Conservation (phyloP, 53 echinoderm and acorn worm species). For the Apostichopus leukothele region DNA sequence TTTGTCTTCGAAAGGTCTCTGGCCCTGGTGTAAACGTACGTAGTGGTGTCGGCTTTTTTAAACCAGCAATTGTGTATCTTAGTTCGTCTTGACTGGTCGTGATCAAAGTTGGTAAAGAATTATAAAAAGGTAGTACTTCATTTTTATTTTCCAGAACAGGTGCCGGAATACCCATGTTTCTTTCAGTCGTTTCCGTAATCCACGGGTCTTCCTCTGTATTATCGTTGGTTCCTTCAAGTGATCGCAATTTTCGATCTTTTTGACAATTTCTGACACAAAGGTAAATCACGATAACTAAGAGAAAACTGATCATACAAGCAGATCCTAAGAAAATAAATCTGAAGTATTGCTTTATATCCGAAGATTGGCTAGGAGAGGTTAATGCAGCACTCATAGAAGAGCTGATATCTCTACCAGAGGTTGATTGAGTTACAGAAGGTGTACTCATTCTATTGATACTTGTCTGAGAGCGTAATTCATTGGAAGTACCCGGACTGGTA, state of each 20-base stretch:
- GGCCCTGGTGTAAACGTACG: conserved; percentile 12
- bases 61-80: not conserved
- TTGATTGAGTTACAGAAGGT: no score
- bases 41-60: not conserved
- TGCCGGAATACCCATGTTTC: not conserved
- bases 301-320: not conserved
- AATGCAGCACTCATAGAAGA: no score
- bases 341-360: no score
- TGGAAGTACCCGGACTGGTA: no score
- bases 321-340: not conserved
- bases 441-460: no score
- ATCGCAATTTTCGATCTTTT: not conserved
- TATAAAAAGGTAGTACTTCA: not conserved
- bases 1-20: conserved; percentile 1
- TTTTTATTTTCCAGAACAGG: not conserved
- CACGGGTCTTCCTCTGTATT: not conserved
- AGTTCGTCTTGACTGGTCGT: not conserved
- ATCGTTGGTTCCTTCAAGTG: not conserved
- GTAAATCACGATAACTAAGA: not conserved
- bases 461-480: no score
- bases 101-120: not conserved
- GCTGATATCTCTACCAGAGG: no score
- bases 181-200: not conserved
- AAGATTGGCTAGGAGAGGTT: no score
- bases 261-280: not conserved